Evolutionary conservation across 2,797 vertebrate species (phyloP), one percentile per base, ranked within the genome.

Genomic region (Sebastolobus altivelis): DNA sequence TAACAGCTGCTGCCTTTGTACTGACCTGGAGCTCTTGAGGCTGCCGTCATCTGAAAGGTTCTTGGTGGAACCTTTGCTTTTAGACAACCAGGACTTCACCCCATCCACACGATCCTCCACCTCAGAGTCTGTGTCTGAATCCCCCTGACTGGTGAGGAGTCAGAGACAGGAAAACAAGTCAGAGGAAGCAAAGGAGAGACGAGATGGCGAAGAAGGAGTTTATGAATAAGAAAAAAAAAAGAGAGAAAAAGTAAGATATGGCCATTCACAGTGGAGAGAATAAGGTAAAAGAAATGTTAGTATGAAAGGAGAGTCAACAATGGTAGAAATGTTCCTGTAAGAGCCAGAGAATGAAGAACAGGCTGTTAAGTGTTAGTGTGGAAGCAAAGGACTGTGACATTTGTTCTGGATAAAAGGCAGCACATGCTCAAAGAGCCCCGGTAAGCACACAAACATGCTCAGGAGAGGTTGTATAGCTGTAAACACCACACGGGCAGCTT

Each of bases 1-100:
- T 29, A 38, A 81, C 13, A 76, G 65, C 54, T 59, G 67, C 38
- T 38, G 61, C 16, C 5, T 78, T 43, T 72, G 9, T n/a, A 96
- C 97, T 94, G 75, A 99, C 98, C 98, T 99, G 94, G 97, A 96
- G 87, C 97, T 96, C 94, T 99, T 99, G 67, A 98, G 94, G 93
- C 97, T 99, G 92, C 97, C 95, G 0, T 99, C 98, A 33, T 99
- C 98, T 0, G 98, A 99, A 73, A 97, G 94, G 0, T 97, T 96
- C 94, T 98, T 99, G 88, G 96, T 92, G 4, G 97, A 97, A 71
- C 96, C 96, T 92, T 99, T 99, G 95, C 96, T 99, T 96, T 98
- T 99, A 46, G 98, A 99, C 80, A 99, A 95, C 98, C 98, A 99
- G 8, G 97, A 99, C 91, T 99, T 99, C 82, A 99, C 98, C 22